A percentile compares a stretch with the other conserved stretches of the same genome.
These are phyloP conservation scores for Pipistrellus pipistrellus DNA, from an alignment of 2,797 vertebrate genomes.

Conservation along the genomic window DNA sequence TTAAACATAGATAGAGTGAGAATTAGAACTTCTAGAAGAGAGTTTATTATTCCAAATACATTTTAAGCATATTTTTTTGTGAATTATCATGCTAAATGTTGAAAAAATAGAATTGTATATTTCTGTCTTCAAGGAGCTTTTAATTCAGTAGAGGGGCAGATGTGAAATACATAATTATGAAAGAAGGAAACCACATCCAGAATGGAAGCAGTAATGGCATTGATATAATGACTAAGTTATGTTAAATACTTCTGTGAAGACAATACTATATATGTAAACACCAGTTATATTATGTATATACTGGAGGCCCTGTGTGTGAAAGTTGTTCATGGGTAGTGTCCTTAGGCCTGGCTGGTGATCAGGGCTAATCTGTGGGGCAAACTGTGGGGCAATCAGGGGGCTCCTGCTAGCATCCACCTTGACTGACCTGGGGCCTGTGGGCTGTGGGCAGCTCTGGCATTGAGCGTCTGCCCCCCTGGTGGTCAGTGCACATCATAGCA, in stretches of 20 bases:
- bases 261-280: not conserved
- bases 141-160: not conserved
- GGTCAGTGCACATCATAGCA: too few relatives aligned
- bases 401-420: too few relatives aligned
- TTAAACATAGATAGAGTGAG: not conserved
- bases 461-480: too few relatives aligned
- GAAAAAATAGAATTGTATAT: not conserved
- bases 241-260: not conserved
- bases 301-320: too few relatives aligned
- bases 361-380: too few relatives aligned
- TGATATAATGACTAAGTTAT: not conserved
- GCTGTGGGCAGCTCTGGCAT: too few relatives aligned
- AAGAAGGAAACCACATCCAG: not conserved
- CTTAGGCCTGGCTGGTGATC: too few relatives aligned
- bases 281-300: not conserved
- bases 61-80: constrained; percentile 15
- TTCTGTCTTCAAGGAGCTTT: not conserved
- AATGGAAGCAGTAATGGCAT: not conserved
- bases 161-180: not conserved
- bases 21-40: not conserved
- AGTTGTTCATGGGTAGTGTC: too few relatives aligned
- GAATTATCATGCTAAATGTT: not conserved
- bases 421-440: too few relatives aligned
- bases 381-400: too few relatives aligned
- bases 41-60: not conserved